Conservation (phyloP, 92 coral and sea anemone species). For the Zoanthus solanderi region DNA sequence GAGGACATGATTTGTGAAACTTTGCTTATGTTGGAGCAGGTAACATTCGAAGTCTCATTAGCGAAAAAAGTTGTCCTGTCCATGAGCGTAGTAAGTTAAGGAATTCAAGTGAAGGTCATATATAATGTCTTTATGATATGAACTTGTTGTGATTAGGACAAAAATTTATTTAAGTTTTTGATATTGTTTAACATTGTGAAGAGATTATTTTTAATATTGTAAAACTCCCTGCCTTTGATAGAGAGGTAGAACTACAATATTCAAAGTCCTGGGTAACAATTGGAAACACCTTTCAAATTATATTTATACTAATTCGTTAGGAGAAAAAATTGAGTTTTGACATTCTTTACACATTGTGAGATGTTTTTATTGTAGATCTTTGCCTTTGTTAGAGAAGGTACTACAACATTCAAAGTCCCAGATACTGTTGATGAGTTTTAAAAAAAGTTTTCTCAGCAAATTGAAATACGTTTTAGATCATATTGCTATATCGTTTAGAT, state of each 20-base stretch:
- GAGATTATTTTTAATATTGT: background rate
- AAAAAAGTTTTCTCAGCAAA: conserved; percentile 1
- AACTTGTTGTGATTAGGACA: conserved; percentile 3
- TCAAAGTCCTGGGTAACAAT: background rate
- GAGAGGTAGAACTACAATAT: background rate
- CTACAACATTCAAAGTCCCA: conserved; percentile 1
- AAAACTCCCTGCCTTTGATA: background rate
- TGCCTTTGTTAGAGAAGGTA: conserved; percentile 3
- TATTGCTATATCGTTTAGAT: conserved; percentile 1
- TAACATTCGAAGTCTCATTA: conserved; percentile 21
- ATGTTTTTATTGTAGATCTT: background rate
- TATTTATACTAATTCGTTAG: conserved; percentile 1
- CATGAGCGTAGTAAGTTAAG: conserved; percentile 21
- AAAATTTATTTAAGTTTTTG: background rate
- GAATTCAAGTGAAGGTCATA: background rate
- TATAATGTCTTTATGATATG: background rate
- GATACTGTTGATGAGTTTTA: conserved; percentile 2
- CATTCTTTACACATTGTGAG: conserved; percentile 3
- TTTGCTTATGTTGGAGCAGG: conserved; percentile 21
- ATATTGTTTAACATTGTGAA: conserved; percentile 1
- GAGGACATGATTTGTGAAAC: conserved; percentile 29
- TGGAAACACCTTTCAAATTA: background rate
- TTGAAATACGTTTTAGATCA: background rate
- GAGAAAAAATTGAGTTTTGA: conserved; percentile 1
- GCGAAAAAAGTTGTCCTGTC: conserved; percentile 28